Conservation (phyloP, 2,888 invertebrate genomes). For the Trimorus sp. region DNA sequence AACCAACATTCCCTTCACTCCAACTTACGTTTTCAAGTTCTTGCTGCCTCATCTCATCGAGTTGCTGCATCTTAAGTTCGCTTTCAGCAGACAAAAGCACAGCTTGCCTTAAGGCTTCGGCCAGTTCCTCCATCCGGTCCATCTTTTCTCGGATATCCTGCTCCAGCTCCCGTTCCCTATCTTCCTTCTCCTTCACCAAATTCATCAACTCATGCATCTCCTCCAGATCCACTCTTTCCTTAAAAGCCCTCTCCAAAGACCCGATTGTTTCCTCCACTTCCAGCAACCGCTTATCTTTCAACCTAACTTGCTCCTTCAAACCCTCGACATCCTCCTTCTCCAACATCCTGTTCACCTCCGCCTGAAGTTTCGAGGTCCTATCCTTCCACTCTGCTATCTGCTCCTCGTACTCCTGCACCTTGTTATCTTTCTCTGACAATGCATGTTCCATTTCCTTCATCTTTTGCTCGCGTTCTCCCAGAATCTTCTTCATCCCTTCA, state of each 20-base stretch:
- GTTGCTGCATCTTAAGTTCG: constrained; percentile 81
- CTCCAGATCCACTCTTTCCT: constrained; percentile 75
- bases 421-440: constrained; percentile 73
- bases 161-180: constrained; percentile 84
- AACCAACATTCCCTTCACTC: neutral
- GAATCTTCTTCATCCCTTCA: constrained; percentile 34
- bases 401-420: constrained; percentile 72
- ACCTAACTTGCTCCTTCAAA: constrained; percentile 74
- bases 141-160: constrained; percentile 76
- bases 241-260: constrained; percentile 75
- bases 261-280: constrained; percentile 76
- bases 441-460: constrained; percentile 74
- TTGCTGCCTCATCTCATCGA: constrained; percentile 85
- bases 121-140: constrained; percentile 87
- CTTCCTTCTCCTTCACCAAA: constrained; percentile 76
- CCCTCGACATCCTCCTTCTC: constrained; percentile 72
- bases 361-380: constrained; percentile 66
- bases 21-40: constrained; percentile 86
- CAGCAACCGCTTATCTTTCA: constrained; percentile 68
- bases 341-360: constrained; percentile 69
- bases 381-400: constrained; percentile 72
- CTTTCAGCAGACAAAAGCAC: constrained; percentile 87
- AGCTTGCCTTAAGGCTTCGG: constrained; percentile 92
- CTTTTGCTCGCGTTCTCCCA: constrained; percentile 69
- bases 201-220: constrained; percentile 76